phyloP scores from a whole-genome alignment of 2,113 vertebrate genomes.

The Cettia cetti region DNA sequence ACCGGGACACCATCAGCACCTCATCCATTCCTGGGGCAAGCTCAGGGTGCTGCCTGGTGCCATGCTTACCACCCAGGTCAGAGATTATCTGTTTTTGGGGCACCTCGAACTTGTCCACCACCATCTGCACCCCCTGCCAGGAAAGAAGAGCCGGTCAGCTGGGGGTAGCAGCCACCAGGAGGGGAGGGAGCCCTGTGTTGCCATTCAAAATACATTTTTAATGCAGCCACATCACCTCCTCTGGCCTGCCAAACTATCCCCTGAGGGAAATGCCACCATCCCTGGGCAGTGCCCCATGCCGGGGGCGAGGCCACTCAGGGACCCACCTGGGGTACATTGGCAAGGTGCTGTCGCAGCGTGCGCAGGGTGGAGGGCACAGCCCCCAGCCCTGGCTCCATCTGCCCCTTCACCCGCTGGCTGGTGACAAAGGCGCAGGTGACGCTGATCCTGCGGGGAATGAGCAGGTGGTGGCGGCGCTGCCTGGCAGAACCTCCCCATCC shows the following conservation, averaged over 20 bases:
- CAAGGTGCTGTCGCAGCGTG: conserved; percentile 58
- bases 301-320: accelerated
- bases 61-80: conserved; percentile 45
- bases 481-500: neutral
- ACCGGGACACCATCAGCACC: neutral
- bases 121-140: conserved; percentile 56
- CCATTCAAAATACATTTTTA: neutral
- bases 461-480: neutral
- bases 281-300: neutral
- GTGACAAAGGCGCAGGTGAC: conserved; percentile 72
- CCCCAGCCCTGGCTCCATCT: conserved; percentile 56
- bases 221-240: neutral
- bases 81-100: conserved; percentile 54
- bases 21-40: neutral
- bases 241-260: neutral
- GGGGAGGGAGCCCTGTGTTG: neutral
- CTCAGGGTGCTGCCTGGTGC: accelerated
- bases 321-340: conserved; percentile 70
- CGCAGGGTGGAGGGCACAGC: conserved; percentile 51
- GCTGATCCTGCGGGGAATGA: conserved; percentile 47
- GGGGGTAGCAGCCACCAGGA: accelerated
- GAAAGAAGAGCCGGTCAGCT: neutral
- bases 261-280: accelerated
- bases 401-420: conserved; percentile 69
- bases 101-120: conserved; percentile 57